Evolutionary conservation across 2,797 vertebrate genomes (phyloP).

Genomic region (Urophycis tenuis): DNA sequence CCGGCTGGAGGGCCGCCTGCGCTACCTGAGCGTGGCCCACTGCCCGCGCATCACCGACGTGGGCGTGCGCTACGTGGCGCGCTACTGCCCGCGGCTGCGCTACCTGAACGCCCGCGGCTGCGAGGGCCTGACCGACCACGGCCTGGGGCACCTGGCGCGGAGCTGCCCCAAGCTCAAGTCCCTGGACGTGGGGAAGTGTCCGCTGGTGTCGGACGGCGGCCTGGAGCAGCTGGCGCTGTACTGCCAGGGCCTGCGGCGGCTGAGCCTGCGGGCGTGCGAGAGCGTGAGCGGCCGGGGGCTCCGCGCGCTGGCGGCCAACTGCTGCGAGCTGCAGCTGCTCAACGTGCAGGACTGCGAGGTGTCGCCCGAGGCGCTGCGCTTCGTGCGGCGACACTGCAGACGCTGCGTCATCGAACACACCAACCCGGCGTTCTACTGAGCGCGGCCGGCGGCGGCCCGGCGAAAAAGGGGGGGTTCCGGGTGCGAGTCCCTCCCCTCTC

Average conservation of each 20-base stretch:
- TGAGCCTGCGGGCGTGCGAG: slow-evolving; percentile 93
- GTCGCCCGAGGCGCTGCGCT: slow-evolving; percentile 87
- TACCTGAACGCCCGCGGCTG: slow-evolving; percentile 77
- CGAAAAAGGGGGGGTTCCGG: neutral
- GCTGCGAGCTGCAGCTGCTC: slow-evolving; percentile 94
- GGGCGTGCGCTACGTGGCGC: slow-evolving; percentile 92
- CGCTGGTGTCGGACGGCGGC: slow-evolving; percentile 89
- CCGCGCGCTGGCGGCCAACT: slow-evolving; percentile 90
- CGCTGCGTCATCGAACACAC: slow-evolving; percentile 98
- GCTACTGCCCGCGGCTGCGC: slow-evolving; percentile 86
- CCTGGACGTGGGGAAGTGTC: slow-evolving; percentile 94
- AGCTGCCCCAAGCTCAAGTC: slow-evolving; percentile 94
- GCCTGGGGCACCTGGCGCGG: slow-evolving; percentile 88
- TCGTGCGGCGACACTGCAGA: slow-evolving; percentile 90
- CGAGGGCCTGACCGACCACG: slow-evolving; percentile 97
- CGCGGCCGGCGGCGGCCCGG: neutral
- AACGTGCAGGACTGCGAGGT: slow-evolving; percentile 98
- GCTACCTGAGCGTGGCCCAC: slow-evolving; percentile 95
- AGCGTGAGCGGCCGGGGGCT: slow-evolving; percentile 90
- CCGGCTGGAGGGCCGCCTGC: slow-evolving; percentile 88
- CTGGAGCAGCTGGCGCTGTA: slow-evolving; percentile 92
- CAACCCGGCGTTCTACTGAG: slow-evolving; percentile 97
- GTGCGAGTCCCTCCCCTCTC: neutral
- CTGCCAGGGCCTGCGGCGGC: slow-evolving; percentile 89
- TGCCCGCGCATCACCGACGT: slow-evolving; percentile 94